Evolutionary conservation across 2,888 invertebrate genomes (phyloP).

Genomic region (Resseliella maxima): DNA sequence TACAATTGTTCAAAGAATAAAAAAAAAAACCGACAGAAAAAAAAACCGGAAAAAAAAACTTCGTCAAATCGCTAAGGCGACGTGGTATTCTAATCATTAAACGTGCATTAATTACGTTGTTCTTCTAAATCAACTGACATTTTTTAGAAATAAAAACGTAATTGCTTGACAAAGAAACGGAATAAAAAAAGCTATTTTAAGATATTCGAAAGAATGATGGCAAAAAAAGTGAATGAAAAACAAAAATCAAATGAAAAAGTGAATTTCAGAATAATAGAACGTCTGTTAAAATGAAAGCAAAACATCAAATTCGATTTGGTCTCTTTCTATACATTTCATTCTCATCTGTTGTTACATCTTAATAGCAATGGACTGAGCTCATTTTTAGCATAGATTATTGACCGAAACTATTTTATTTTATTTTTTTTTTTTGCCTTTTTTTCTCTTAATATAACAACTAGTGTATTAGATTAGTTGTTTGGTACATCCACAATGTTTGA

Average conservation of each 20-base stretch:
- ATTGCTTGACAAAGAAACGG: neutral
- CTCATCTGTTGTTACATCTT: neutral
- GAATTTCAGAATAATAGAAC: neutral
- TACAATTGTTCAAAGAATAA: neutral
- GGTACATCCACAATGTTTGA: no score
- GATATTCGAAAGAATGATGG: neutral
- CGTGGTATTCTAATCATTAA: conserved; percentile 39
- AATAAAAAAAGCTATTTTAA: neutral
- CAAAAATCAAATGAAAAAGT: conserved; percentile 10
- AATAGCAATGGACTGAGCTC: neutral
- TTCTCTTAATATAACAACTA: neutral
- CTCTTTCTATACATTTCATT: neutral
- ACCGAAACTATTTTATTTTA: neutral
- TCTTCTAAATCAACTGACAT: neutral
- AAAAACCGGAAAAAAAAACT: neutral
- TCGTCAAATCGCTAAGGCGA: conserved; percentile 16
- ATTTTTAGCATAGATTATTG: neutral
- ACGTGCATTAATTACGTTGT: neutral
- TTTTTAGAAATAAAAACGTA: neutral
- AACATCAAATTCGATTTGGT: neutral
- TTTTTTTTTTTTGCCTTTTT: neutral
- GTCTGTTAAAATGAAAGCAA: conserved; percentile 13
- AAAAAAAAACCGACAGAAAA: neutral
- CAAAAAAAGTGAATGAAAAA: neutral
- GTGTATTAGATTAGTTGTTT: no score